Evolutionary conservation across 2,797 vertebrate genomes (phyloP).

Genomic region (Myotis pilosus): DNA sequence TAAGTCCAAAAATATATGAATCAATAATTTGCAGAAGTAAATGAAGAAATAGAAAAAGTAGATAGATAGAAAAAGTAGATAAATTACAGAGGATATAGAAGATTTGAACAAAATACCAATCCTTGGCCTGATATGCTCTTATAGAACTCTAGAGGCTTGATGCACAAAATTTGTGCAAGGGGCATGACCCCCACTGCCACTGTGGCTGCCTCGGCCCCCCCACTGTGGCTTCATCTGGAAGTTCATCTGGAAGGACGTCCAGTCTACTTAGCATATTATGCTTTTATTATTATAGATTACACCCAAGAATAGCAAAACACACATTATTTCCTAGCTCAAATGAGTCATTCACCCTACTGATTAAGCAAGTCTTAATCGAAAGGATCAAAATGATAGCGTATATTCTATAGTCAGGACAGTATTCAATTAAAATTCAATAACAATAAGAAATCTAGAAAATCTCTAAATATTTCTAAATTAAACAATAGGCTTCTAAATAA

Average conservation of each 20-base stretch:
- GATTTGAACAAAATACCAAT: neutral
- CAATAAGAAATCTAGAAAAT: slow-evolving; percentile 21
- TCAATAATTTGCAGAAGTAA: neutral
- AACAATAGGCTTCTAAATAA: slow-evolving; percentile 37
- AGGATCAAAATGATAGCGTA: neutral
- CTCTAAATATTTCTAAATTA: slow-evolving; percentile 49
- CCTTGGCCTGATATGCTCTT: neutral
- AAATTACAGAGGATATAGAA: neutral
- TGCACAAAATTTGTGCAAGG: no score
- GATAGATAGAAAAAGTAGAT: neutral
- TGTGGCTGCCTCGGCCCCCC: no score
- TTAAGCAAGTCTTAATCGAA: neutral
- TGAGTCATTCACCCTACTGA: neutral
- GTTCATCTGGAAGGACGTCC: no score
- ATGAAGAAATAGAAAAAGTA: neutral
- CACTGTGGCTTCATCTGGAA: no score
- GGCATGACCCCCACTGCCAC: accelerated
- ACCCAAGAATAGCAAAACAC: neutral
- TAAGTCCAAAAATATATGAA: neutral
- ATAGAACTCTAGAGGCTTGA: neutral
- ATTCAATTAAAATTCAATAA: slow-evolving; percentile 26
- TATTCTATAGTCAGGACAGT: neutral
- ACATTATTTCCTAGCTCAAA: neutral
- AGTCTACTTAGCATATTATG: no score
- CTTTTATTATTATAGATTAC: no score